A percentile compares a stretch with the other conserved stretches of the same genome.
These are phyloP conservation scores for Sebastes alutus DNA, from an alignment of 2,797 vertebrate species.

Conservation along the genomic window DNA sequence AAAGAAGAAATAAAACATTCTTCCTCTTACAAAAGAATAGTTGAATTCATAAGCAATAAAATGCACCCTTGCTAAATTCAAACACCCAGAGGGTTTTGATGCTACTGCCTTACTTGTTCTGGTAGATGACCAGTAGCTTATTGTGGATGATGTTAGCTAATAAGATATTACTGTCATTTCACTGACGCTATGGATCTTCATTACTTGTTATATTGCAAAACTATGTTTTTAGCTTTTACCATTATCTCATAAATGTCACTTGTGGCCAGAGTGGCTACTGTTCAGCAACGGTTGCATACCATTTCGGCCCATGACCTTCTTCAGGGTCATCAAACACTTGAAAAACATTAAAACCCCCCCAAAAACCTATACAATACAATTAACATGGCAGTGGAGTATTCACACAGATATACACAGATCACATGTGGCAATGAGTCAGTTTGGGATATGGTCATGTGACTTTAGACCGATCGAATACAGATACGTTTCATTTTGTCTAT, in stretches of 20 bases:
- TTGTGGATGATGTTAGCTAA: background rate
- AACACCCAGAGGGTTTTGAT: background rate
- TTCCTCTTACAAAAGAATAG: background rate
- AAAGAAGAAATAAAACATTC: background rate
- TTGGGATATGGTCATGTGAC: background rate
- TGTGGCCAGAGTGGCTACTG: background rate
- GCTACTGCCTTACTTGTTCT: background rate
- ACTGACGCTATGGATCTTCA: background rate
- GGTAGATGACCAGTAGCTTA: background rate
- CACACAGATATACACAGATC: background rate
- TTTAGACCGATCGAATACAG: background rate
- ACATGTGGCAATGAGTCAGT: background rate
- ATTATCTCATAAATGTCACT: background rate
- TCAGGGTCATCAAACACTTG: background rate
- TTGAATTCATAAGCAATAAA: background rate
- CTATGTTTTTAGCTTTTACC: background rate
- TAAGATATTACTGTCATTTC: background rate
- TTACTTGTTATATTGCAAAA: background rate
- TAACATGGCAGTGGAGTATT: background rate
- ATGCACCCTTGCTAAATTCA: background rate
- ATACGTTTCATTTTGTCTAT: background rate
- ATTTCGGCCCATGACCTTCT: background rate
- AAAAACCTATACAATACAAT: background rate
- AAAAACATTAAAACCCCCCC: background rate
- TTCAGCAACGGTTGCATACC: fast-evolving